Base-by-base conservation (phyloP, 2,888 invertebrate species). In the Mythimna impura region DNA sequence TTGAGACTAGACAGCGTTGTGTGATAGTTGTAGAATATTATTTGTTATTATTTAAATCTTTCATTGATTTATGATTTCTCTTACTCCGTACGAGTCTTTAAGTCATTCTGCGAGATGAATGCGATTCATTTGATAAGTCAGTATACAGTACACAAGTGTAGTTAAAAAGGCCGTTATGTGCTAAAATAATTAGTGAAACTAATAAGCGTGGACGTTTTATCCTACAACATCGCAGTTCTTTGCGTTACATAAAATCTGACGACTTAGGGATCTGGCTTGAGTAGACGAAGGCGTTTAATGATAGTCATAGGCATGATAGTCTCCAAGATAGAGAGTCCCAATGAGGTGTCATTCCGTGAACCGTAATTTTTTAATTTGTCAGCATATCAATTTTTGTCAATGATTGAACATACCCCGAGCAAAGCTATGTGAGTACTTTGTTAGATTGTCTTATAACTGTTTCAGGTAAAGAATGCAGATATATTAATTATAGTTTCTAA, bases 121-220 rank as follows among this genome's bases (percentile, higher is more conserved):
- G 50, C 10, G 36, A 20, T 34, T 47, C 75, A 47, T 14, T 62
- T 63, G 57, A 84, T 71, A 66, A 80, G 22, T 7, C 47, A 47
- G 25, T 47, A 20, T 63, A 25, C 40, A 36, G 34, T 68, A 17
- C 36, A 55, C 12, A 55, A 10, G 36, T 40, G 52, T 52, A 34
- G 55, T 54, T 61, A 81, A 75, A 65, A 61, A 64, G 34, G 47
- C 36, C 66, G 40, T 80, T 57, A 65, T 52, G n/a, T 55, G 54
- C 40, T 67, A 25, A 74, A 58, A 61, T 65, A 71, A 67, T 84
- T 81, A 81, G 14, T 52, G 78, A 54, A 81, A 68, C 55, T 76
- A 81, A 84, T 84, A 43, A 71, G 65, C 80, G 57, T 80, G 63
- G 47, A 64, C 50, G 47, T 58, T 50, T 70, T 57, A 61, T 70